These are phyloP conservation scores for Lithobates sylvaticus DNA, from an alignment of 2,797 vertebrate species.

Conservation along the genomic window DNA sequence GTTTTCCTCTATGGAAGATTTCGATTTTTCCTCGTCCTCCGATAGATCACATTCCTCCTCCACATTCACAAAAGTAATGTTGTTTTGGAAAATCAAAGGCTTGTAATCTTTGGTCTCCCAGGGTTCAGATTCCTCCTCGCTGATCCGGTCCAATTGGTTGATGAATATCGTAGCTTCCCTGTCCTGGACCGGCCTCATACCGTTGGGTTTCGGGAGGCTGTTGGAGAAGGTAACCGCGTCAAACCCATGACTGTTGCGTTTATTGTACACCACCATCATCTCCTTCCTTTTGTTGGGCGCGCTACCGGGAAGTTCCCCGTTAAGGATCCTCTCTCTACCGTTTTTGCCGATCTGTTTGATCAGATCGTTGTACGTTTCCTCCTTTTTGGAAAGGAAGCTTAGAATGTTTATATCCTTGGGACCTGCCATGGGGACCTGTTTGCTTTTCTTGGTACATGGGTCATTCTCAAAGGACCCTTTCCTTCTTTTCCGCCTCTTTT, in stretches of 20 bases:
- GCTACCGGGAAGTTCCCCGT: slow-evolving; percentile 76
- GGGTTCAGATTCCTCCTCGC: slow-evolving; percentile 79
- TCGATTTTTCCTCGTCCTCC: slow-evolving; percentile 84
- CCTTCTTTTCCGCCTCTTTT: slow-evolving; percentile 91
- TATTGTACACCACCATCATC: slow-evolving; percentile 87
- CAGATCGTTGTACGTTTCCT: slow-evolving; percentile 94
- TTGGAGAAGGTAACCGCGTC: slow-evolving; percentile 72
- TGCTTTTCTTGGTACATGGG: slow-evolving; percentile 81
- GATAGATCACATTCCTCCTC: slow-evolving; percentile 81
- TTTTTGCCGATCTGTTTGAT: slow-evolving; percentile 94
- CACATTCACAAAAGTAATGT: slow-evolving; percentile 86
- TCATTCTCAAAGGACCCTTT: slow-evolving; percentile 91
- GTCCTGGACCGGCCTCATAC: slow-evolving; percentile 79
- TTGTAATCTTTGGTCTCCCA: slow-evolving; percentile 91
- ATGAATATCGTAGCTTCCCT: slow-evolving; percentile 78
- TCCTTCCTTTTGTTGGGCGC: slow-evolving; percentile 82
- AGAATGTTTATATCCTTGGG: slow-evolving; percentile 93
- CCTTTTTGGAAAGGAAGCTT: slow-evolving; percentile 93
- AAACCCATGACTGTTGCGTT: slow-evolving; percentile 86
- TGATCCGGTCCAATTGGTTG: slow-evolving; percentile 94
- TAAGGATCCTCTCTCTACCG: slow-evolving; percentile 79
- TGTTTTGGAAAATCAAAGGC: slow-evolving; percentile 85
- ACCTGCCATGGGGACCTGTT: slow-evolving; percentile 77
- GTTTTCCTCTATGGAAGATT: slow-evolving; percentile 82
- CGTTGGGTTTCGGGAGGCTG: slow-evolving; percentile 80